Base-by-base conservation (phyloP, 2,888 invertebrate genomes). In the Rotaria magnacalcarata region DNA sequence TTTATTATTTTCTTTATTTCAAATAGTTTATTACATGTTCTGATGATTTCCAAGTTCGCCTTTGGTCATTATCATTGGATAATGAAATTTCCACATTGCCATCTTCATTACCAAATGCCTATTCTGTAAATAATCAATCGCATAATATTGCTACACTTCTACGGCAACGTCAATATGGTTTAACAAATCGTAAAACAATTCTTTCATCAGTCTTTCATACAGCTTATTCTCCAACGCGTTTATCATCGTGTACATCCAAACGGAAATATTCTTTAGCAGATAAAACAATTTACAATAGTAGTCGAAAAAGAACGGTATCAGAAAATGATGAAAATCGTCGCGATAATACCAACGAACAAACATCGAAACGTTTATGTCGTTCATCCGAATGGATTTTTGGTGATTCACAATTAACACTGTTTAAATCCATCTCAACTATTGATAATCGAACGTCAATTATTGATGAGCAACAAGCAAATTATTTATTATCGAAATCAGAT, bases 311-410 rank as follows among this genome's bases (percentile, higher is more conserved):
- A 47, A 80, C 80, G 2, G 80, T 80, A 24, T 80, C 80, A 47
- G 80, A 80, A n/a, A 47, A 47, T 47, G 43, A 43, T n/a, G 80
- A 80, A 47, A 80, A 43, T n/a, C 47, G 80, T 47, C 47, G 47
- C n/a, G 80, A 80, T n/a, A 47, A 80, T 80, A 80, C 80, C 10
- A 14, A 47, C 14, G 47, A 80, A 24, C 1, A 80, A 47, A 47
- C 80, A 24, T 80, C 47, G 5, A 80, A 80, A 80, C 80, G 80
- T 80, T 47, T 80, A 80, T 80, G 80, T 80, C 80, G 80, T 47
- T 80, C 80, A 24, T 80, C 80, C 0, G 80, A 80, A 80, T 80
- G 43, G 43, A 43, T 80, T 4, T 80, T 80, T 47, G 80, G 47
- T 47, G 67, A 67, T 67, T 80, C 80, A 24, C 47, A 43, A 80